Percentiles rank a stretch among this genome's conserved stretches.
These are phyloP conservation scores for Phalacrocorax brasilianus DNA, from an alignment of 2,113 vertebrate species.

Conservation along the genomic window DNA sequence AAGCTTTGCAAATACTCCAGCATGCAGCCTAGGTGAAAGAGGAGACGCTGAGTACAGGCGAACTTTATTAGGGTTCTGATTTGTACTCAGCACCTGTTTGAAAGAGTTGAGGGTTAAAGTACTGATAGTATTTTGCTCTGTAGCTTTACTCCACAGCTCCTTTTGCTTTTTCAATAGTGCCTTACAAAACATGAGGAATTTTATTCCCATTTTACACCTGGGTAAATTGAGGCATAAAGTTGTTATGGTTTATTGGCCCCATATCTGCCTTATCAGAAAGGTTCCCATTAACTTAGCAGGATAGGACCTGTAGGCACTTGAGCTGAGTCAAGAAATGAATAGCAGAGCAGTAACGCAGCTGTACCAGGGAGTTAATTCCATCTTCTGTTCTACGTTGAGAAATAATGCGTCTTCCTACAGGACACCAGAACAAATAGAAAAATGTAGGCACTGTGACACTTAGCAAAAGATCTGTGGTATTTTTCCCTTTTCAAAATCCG, in stretches of 20 bases:
- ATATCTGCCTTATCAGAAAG: constrained; percentile 38
- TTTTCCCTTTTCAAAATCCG: constrained; percentile 33
- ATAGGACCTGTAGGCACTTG: constrained; percentile 19
- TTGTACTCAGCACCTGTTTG: rapidly evolving
- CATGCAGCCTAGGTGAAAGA: not conserved
- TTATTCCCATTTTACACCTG: constrained; percentile 49
- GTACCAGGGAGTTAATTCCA: constrained; percentile 19
- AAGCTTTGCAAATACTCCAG: not conserved
- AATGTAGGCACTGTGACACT: not conserved
- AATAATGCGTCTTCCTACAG: constrained; percentile 30
- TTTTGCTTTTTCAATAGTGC: not conserved
- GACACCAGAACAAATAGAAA: constrained; percentile 38
- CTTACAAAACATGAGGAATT: constrained; percentile 20
- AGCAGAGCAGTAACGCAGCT: constrained; percentile 7
- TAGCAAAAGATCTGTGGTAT: not conserved
- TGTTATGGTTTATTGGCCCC: constrained; percentile 37
- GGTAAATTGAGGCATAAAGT: constrained; percentile 49
- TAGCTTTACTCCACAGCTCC: not conserved
- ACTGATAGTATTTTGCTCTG: not conserved
- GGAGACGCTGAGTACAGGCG: not conserved
- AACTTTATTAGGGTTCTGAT: not conserved
- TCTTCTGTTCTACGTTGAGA: not conserved
- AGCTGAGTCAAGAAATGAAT: constrained; percentile 6
- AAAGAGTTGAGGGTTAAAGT: constrained; percentile 1
- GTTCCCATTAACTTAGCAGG: constrained; percentile 37